Conservation (phyloP, 1,140 invertebrate genomes). For the Batillaria attramentaria region DNA sequence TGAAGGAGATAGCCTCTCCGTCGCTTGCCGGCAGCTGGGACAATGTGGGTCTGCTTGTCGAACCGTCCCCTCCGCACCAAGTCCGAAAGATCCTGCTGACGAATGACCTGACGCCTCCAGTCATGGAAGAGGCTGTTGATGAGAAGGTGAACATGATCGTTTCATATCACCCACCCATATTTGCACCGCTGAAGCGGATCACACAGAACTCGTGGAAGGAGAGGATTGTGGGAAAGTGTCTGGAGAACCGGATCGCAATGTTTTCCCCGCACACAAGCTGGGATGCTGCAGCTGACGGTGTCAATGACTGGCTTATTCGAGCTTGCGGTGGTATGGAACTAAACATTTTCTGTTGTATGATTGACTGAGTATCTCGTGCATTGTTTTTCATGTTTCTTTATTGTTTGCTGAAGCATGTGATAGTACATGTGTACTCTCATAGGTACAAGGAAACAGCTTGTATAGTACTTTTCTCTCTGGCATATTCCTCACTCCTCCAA, state of each 20-base stretch:
- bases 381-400: too few species aligned
- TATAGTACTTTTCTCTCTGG: too few species aligned
- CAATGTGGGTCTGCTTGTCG: conserved; percentile 93
- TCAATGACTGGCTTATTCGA: conserved; percentile 92
- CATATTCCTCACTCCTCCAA: too few species aligned
- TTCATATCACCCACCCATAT: conserved; percentile 97
- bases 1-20: conserved; percentile 13
- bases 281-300: conserved; percentile 86
- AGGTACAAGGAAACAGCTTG: conserved; percentile 18
- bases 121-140: conserved; percentile 87
- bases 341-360: too few species aligned
- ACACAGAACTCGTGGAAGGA: conserved; percentile 83
- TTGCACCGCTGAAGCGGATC: conserved; percentile 86
- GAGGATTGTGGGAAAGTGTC: conserved; percentile 83
- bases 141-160: conserved; percentile 84
- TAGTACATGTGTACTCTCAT: conserved; percentile 26
- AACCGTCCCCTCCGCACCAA: conserved; percentile 77
- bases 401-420: too few species aligned
- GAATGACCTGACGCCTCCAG: conserved; percentile 89
- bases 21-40: conserved; percentile 90
- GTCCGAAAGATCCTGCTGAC: conserved; percentile 85
- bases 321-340: conserved; percentile 80
- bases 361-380: too few species aligned
- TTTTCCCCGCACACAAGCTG: conserved; percentile 95
- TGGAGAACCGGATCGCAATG: conserved; percentile 89